phyloP scores from a whole-genome alignment of 2,797 vertebrate genomes.

The Masticophis lateralis region DNA sequence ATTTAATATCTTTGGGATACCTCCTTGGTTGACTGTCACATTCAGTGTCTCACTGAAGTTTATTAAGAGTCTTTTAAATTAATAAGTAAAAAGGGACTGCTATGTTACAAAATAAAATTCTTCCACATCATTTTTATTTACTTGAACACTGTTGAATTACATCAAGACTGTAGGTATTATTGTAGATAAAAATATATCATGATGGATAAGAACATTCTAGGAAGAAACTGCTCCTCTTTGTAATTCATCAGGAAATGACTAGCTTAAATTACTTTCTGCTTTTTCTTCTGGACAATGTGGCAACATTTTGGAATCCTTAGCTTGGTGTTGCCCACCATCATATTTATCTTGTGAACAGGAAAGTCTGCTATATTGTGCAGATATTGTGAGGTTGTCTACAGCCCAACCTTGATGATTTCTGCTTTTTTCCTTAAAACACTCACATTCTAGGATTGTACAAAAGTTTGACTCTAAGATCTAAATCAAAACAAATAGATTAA shows the following conservation, averaged over 20 bases:
- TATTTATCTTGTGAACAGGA: background rate
- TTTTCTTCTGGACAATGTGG: background rate
- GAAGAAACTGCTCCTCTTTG: background rate
- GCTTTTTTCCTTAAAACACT: background rate
- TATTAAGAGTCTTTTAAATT: background rate
- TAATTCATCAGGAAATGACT: background rate
- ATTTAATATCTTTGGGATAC: background rate
- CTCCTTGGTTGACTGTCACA: background rate
- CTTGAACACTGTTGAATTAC: background rate
- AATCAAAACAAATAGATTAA: background rate
- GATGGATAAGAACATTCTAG: background rate
- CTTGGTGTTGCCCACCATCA: background rate
- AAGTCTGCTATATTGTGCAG: background rate
- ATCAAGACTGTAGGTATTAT: background rate
- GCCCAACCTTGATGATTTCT: background rate
- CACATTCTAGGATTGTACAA: background rate
- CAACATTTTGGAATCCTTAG: background rate
- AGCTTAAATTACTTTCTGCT: background rate
- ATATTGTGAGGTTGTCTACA: background rate
- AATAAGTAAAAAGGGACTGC: background rate
- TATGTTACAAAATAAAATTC: background rate
- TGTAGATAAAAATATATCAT: background rate
- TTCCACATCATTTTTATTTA: background rate
- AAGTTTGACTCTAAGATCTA: background rate
- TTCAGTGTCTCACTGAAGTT: background rate